Evolutionary conservation across 1,140 invertebrate species (phyloP), one percentile per base, ranked within the genome.

Genomic region (Formica exsecta): DNA sequence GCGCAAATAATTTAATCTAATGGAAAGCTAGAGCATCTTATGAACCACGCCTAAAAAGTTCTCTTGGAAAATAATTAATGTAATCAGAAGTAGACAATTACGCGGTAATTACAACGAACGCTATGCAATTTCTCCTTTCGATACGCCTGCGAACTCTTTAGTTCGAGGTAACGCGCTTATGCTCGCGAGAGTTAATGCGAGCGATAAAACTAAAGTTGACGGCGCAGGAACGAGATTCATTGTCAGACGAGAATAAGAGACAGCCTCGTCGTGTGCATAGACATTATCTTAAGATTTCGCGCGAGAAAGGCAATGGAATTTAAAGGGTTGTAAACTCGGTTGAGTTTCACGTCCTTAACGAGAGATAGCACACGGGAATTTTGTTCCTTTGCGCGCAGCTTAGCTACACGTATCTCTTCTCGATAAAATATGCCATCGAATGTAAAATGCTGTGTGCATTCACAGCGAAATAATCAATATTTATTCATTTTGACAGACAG

Each of bases 81-180:
- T 88, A 87, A 89, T 89, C 86, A 85, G 74, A 89, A 75, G 32
- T 65, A 81, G 71, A 75, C 76, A 88, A 88, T 88, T 74, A 88
- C 70, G 62, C 54, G 16, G 70, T 70, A 85, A 87, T 87, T 87
- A 85, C 75, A 59, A 44, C 44, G 36, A 13, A 57, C 57, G 38
- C 57, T 32, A 22, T 13, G 54, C 38, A 83, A 85, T 61, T 81
- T 84, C 84, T 74, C 87, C 62, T 88, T 81, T 70, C 73, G 86
- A 76, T 38, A 16, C 11, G 51, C 44, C 36, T 48, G 25, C 73
- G 11, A 41, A 71, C 25, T 13, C 64, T 57, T 83, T 68, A 83
- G 32, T 32, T 32, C 86, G 48, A 85, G 59, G 70, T 83, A 83
- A 77, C 81, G 65, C 71, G 71, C 70, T 87, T 68, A 71, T 85